Percentiles rank a stretch among this genome's conserved stretches.
Evolutionary conservation across 2,797 vertebrate species (phyloP).

Genomic region (Aselliscus stoliczkanus): DNA sequence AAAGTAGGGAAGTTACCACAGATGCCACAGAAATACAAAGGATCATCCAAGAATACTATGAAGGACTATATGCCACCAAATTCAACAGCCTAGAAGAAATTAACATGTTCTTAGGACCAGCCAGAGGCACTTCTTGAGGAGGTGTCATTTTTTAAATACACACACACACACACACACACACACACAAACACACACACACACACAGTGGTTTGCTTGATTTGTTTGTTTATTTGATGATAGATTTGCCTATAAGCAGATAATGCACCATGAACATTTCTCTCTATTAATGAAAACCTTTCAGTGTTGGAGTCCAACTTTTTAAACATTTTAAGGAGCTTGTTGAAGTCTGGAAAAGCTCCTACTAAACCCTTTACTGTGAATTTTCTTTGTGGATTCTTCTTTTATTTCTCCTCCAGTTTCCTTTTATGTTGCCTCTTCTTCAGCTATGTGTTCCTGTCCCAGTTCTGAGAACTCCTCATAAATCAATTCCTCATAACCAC

Average conservation of each 20-base stretch:
- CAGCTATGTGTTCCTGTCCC: not conserved
- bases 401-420: not conserved
- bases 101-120: not conserved
- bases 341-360: not conserved
- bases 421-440: not conserved
- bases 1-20: no score
- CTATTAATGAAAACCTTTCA: not conserved
- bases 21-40: no score
- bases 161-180: no score
- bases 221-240: not conserved
- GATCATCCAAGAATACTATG: no score
- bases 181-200: no score
- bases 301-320: not conserved
- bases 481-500: not conserved
- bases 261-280: not conserved
- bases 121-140: no score
- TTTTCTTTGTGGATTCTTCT: not conserved
- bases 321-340: not conserved
- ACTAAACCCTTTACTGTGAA: not conserved
- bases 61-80: no score
- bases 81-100: no score
- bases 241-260: not conserved
- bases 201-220: not conserved
- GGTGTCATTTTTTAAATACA: no score
- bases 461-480: not conserved